Base-by-base conservation (phyloP, 2,113 vertebrate genomes). In the Aspiorhynchus laticeps region DNA sequence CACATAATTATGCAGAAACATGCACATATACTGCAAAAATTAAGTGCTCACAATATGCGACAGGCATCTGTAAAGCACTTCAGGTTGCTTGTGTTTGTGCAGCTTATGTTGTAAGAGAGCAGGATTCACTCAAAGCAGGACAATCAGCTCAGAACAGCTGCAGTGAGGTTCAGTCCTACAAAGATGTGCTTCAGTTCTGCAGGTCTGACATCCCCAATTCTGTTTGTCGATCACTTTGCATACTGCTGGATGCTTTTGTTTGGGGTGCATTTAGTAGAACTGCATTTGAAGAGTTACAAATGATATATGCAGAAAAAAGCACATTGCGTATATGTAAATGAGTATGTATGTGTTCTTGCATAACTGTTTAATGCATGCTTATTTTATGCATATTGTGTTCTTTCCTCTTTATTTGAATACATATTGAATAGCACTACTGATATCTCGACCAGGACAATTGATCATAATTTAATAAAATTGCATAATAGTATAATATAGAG, bases 151-250 rank as follows among this genome's bases (percentile, higher is more conserved):
- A 41, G 24, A 65, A 63, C 14, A 81, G 56, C 56, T 81, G 56
- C 79, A 81, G 56, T 63, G n/a, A 28, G 14, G 36, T 61, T 80
- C 78, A 80, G 33, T 80, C 19, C 4, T 8, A 80, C 33, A 41
- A 33, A 61, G 33, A 63, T 63, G 53, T 46, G 38, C 21, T 80
- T 59, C 11, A 15, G 6, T 59, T 38, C 26, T 28, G 33, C 21
- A 76, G 74, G 41, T 76, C 24, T 76, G 26, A 21, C 19, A n/a
- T 5, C 51, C 11, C 19, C 33, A 7, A 6, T 33, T 38, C 56
- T 61, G n/a, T 3, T 8, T 15, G 11, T 17, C 5, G 5, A 67
- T 67, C 12, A 5, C 14, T 76, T 41, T 46, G 78, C 14, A 61
- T 41, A 6, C 53, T 43, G 33, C 78, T 63, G 56, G 12, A 43